Base-by-base conservation (phyloP, 2,113 vertebrate genomes). In the Coracopsis vasa region DNA sequence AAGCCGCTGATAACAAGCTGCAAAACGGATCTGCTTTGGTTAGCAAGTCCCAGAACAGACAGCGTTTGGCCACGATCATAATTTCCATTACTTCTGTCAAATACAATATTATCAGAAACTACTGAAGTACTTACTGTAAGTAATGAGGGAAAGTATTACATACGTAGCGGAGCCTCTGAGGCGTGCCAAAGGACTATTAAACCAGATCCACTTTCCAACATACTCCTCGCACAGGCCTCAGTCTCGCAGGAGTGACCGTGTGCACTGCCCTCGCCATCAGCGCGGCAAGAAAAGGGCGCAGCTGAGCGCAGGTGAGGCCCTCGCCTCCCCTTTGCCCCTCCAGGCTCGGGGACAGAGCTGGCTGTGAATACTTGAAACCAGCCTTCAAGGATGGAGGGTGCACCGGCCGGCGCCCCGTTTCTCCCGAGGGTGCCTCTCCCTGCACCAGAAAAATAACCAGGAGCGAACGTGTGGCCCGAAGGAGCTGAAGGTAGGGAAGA, bases 41-140 rank as follows among this genome's bases (percentile, higher is more conserved):
- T 96, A 92, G 87, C 64, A 61, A 93, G 85, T 79, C 67, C 48
- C 45, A 73, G 58, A 25, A 56, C 77, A 65, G 44, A 45, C 29
- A 93, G 60, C 45, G 41, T 94, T 95, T 97, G 96, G 87, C 91
- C 88, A 88, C 9, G 61, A 93, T 84, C 88, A 53, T 88, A 70
- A 94, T 95, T 97, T 95, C 94, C 91, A 79, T 56, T 69, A 91
- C 92, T 96, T 93, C 96, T 97, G 94, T 95, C 95, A 96, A 96
- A 96, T 80, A 70, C 50, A 85, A 48, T 90, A 35, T 62, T 86
- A 92, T 89, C 86, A n/a, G 39, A 93, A 28, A 85, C 66, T 93
- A 93, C 62, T 71, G 96, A 90, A 82, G 53, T 84, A 97, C 92
- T 96, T 96, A 95, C 89, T 94, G 80, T 82, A 92, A 91, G 94